Base-by-base conservation (phyloP, 2,888 invertebrate species). In the Dastarcus helophoroides region DNA sequence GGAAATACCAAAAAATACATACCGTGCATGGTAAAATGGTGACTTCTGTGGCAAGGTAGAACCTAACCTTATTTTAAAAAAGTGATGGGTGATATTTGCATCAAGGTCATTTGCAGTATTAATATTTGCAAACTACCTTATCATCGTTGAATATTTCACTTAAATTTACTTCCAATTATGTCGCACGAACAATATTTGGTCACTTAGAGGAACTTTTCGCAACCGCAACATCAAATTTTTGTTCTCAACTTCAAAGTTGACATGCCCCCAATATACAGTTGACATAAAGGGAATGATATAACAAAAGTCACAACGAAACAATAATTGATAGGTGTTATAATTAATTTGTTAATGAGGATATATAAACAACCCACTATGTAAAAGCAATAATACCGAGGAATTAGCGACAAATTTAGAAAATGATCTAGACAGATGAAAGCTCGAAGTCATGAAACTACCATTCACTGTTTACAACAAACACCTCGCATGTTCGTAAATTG, bases 1-100 rank as follows among this genome's bases (percentile, higher is more conserved):
- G n/a, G n/a, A n/a, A n/a, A n/a, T n/a, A n/a, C n/a, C n/a, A n/a
- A n/a, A n/a, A n/a, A 32, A 30, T 55, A 56, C 55, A 51, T 55
- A 57, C 57, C 55, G 51, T 55, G 51, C 55, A 57, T 56, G 50
- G 50, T 50, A 56, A 59, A 53, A 53, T 56, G 53, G 57, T 53
- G 53, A 51, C 49, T 51, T 48, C 50, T 48, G 48, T 48, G 49
- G 47, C 47, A 37, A 40, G 38, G 44, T 45, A 44, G 48, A 55
- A 57, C 56, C 56, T 58, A 58, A 58, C 58, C 58, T 57, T 54
- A 57, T 55, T 56, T 56, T 53, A 51, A 54, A 51, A 51, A 55
- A 57, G 56, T 56, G 55, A 58, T 58, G 56, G 58, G 56, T 57
- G 58, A 55, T 55, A 54, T 56, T 55, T 55, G 51, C 55, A 51